Conservation (phyloP, 2,113 vertebrate genomes). For the Macrotus californicus region DNA sequence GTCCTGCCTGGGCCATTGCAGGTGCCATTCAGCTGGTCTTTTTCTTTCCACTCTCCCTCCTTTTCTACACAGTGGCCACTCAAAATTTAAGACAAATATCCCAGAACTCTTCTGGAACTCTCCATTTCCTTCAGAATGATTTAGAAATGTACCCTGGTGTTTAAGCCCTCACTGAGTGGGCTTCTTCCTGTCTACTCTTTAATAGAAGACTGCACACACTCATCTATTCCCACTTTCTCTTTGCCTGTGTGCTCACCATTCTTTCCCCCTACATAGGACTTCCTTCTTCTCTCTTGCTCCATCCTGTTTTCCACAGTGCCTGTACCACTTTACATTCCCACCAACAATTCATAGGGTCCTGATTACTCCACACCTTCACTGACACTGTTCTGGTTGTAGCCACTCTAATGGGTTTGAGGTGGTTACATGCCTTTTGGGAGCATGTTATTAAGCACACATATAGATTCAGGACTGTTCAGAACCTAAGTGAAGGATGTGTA, state of each 20-base stretch:
- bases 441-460: neutral
- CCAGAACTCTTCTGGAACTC: neutral
- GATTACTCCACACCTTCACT: neutral
- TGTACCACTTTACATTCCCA: neutral
- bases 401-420: neutral
- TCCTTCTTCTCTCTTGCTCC: neutral
- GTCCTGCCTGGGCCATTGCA: neutral
- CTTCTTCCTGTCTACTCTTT: neutral
- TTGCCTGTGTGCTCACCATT: neutral
- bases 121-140: neutral
- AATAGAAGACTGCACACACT: fast-evolving
- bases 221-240: neutral
- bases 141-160: neutral
- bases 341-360: neutral
- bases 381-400: neutral
- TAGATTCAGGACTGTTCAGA: neutral
- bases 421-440: neutral
- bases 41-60: neutral
- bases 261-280: neutral
- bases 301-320: neutral
- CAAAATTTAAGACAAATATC: neutral
- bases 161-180: neutral
- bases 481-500: neutral
- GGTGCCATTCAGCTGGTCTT: neutral
- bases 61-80: neutral